Evolutionary conservation across 2,888 invertebrate species (phyloP).

Genomic region (Apoderus coryli): DNA sequence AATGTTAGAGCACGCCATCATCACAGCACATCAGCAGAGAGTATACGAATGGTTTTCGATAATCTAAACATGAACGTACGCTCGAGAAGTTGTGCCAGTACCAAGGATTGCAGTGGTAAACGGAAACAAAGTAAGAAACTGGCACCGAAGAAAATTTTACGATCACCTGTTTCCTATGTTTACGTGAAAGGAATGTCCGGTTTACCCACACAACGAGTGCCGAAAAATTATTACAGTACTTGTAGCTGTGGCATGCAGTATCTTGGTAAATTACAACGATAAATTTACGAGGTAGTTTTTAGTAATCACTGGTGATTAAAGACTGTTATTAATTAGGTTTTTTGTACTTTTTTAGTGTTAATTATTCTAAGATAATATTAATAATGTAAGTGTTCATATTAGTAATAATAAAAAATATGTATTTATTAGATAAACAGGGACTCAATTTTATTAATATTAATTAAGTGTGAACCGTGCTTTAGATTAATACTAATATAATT

Average conservation of each 20-base stretch:
- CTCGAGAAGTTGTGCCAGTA: constrained; percentile 47
- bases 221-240: constrained; percentile 30
- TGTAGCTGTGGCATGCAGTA: constrained; percentile 20
- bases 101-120: constrained; percentile 24
- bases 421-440: too few species aligned
- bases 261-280: constrained; percentile 28
- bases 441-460: too few species aligned
- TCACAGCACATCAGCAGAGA: constrained; percentile 40
- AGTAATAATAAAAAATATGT: too few species aligned
- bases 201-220: constrained; percentile 66
- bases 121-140: constrained; percentile 40
- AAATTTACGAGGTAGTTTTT: constrained; percentile 15
- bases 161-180: constrained; percentile 65
- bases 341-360: too few species aligned
- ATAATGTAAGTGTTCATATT: too few species aligned
- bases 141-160: constrained; percentile 58
- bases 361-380: too few species aligned
- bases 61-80: constrained; percentile 46
- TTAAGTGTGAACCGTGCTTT: too few species aligned
- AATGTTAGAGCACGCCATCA: constrained; percentile 29
- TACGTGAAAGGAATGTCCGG: constrained; percentile 72
- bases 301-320: too few species aligned
- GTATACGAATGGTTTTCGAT: constrained; percentile 57
- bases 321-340: too few species aligned
- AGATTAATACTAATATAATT: too few species aligned